Base-by-base conservation (phyloP, 2,888 invertebrate species). In the Leptinotarsa haldemani region DNA sequence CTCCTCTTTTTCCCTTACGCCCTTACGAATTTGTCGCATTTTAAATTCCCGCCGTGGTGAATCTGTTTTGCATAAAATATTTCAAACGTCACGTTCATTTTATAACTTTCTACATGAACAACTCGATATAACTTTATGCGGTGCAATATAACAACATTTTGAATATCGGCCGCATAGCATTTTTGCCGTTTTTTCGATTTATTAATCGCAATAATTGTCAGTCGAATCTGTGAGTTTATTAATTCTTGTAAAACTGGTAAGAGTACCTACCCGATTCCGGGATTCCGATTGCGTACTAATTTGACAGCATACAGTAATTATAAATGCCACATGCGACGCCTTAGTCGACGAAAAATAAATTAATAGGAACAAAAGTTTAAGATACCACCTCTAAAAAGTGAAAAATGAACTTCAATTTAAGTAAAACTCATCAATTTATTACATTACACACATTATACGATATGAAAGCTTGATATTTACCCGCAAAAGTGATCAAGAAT, bases 1-100 rank as follows among this genome's bases (percentile, higher is more conserved):
- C 9, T 61, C 61, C 4, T 61, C 61, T 40, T 30, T 30, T 61
- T 61, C 61, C 40, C 30, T 20, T 61, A 16, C 61, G 25, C 30
- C 16, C 61, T 68, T 50, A 22, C 64, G 67, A 65, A 76, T 76
- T 76, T 69, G 69, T 74, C 73, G 53, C 69, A 52, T 65, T 71
- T 73, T 66, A 65, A 73, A 75, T 73, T 69, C 71, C 69, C 46
- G 25, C 16, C 18, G 40, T 69, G 58, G 40, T 50, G 67, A 67
- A 71, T 52, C 30, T 71, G 50, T 50, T 71, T 67, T 71, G 66
- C 71, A 63, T 71, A 63, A 71, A 71, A 67, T 67, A 67, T 71
- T 71, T 58, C 52, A 53, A 66, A 67, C 58, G 67, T 67, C 71
- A 71, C 53, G 25, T 58, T 65, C 66, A 47, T 30, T 65, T 71